These are phyloP conservation scores for Prosopocoilus inquinatus DNA, from an alignment of 2,888 invertebrate genomes.

Conservation along the genomic window DNA sequence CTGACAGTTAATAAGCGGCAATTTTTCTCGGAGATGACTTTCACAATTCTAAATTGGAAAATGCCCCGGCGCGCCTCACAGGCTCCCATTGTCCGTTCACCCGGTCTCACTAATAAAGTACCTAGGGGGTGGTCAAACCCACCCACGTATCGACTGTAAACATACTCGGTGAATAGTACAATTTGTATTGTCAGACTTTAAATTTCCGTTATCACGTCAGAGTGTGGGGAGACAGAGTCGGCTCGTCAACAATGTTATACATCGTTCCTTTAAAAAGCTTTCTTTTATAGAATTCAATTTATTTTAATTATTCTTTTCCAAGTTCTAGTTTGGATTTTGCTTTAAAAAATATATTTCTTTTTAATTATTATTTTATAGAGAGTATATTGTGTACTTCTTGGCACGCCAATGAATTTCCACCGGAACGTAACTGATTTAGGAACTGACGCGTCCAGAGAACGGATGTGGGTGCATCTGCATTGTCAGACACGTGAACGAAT, in stretches of 20 bases:
- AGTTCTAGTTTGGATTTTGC: too few species aligned
- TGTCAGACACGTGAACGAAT: not conserved
- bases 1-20: not conserved
- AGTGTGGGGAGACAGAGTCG: not conserved
- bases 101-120: conserved; percentile 18
- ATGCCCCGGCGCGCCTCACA: conserved; percentile 10
- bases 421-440: not conserved
- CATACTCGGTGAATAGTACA: conserved; percentile 30
- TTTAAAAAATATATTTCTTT: too few species aligned
- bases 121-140: conserved; percentile 27
- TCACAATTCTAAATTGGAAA: conserved; percentile 16
- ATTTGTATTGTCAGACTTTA: conserved; percentile 32
- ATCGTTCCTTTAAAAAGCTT: too few species aligned
- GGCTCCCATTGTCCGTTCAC: conserved; percentile 2
- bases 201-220: conserved; percentile 4
- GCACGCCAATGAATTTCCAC: conserved; percentile 3
- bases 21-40: conserved; percentile 6
- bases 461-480: conserved; percentile 1
- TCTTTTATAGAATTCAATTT: too few species aligned
- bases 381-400: too few species aligned
- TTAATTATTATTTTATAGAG: too few species aligned
- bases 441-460: conserved; percentile 7
- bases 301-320: too few species aligned
- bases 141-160: conserved; percentile 32
- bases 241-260: too few species aligned